Conservation (phyloP, 2,797 vertebrate species). For the Syngnathus rostellatus region DNA sequence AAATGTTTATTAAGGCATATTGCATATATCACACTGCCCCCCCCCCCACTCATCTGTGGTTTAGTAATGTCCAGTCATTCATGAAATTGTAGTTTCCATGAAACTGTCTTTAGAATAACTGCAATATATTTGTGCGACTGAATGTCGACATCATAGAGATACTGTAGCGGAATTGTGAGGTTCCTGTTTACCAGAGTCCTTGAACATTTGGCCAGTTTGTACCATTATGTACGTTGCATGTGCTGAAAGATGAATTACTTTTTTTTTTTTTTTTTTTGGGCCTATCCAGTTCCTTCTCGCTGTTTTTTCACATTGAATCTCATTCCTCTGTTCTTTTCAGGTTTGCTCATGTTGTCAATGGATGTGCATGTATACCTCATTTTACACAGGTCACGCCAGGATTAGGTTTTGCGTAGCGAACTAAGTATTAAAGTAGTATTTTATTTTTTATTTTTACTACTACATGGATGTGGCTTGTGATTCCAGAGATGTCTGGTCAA, state of each 20-base stretch:
- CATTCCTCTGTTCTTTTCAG: conserved; percentile 16
- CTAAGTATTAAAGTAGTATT: conserved; percentile 36
- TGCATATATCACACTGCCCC: not conserved
- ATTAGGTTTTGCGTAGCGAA: conserved; percentile 39
- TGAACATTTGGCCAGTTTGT: conserved; percentile 17
- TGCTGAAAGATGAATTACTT: conserved; percentile 11
- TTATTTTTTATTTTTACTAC: conserved; percentile 12
- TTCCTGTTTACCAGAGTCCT: conserved; percentile 18
- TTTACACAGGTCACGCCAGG: conserved; percentile 41
- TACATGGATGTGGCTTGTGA: conserved; percentile 29
- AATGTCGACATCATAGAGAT: conserved; percentile 26
- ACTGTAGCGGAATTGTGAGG: conserved; percentile 30
- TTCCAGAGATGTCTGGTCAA: conserved; percentile 46
- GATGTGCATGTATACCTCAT: conserved; percentile 57
- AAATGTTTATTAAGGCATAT: not conserved
- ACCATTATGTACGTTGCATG: not conserved
- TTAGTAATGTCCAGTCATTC: conserved; percentile 38
- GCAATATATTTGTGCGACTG: conserved; percentile 21
- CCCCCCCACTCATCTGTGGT: conserved; percentile 6
- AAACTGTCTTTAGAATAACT: conserved; percentile 54
- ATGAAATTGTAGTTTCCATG: conserved; percentile 70
- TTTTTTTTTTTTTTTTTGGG: not conserved
- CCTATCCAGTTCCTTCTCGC: not conserved
- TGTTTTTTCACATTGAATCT: conserved; percentile 1
- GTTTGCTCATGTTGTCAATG: conserved; percentile 30